Evolutionary conservation across 2,113 vertebrate genomes (phyloP), one percentile per base, ranked within the genome.

Genomic region (Rhombomys opimus): DNA sequence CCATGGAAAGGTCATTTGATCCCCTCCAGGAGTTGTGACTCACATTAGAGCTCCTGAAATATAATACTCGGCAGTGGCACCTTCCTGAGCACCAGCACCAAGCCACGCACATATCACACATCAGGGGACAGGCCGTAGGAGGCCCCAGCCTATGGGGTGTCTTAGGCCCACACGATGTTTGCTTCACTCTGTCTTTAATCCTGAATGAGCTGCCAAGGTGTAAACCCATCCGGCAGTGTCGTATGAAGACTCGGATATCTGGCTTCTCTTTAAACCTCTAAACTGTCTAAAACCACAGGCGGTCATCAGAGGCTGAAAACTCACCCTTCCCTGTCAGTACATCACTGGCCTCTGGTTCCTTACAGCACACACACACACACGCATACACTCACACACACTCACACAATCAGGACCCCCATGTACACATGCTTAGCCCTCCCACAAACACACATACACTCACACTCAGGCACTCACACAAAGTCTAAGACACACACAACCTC

Each of bases 161-260:
- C 78, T 20, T 77, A 85, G 72, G 41, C 30, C 75, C 86, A 68
- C 17, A 72, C 1, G 76, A 12, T 86, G 20, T 59, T 86, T 27
- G 65, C 63, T 93, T 87, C 76, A 46, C 5, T 91, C 73, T 50
- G 6, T 67, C 38, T 94, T 91, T 81, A 86, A 95, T 88, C 81
- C 52, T 92, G 68, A 90, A 3, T 23, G 78, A 85, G 22, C 46
- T 85, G 41, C 50, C 61, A 95, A 59, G 25, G 3, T 14, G n/a
- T 11, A 89, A 90, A 87, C 9, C 87, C 23, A 77, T 80, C 75
- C 94, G 35, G 41, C 93, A 76, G 93, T 59, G 23, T 80, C 70
- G 77, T 10, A 89, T 11, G 32, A 41, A 87, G 82, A 70, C n/a
- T 54, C 0, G 46, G n/a, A 84, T 59, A n/a, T 87, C 78, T 90